Evolutionary conservation across 1,140 invertebrate genomes (phyloP).

Genomic region (Megalonaias nervosa): DNA sequence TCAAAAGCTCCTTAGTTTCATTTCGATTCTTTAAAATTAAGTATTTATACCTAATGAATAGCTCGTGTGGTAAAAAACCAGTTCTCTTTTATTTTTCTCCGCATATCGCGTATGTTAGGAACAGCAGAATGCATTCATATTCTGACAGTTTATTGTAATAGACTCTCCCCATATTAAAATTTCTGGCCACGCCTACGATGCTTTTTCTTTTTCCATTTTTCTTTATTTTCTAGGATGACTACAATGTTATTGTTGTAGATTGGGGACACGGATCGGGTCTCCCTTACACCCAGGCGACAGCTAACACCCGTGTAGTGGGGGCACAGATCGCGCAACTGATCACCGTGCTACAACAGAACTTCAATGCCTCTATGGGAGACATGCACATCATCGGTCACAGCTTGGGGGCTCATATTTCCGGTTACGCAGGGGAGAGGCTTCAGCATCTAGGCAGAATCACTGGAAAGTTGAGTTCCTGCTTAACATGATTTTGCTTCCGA

Average conservation of each 20-base stretch:
- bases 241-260: constrained; percentile 93
- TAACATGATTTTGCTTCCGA: background rate
- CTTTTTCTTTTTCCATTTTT: too few relatives aligned
- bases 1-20: too few relatives aligned
- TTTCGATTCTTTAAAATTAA: too few relatives aligned
- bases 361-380: constrained; percentile 3
- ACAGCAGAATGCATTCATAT: too few relatives aligned
- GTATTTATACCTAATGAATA: too few relatives aligned
- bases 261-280: constrained; percentile 92
- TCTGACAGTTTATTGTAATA: too few relatives aligned
- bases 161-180: too few relatives aligned
- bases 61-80: too few relatives aligned
- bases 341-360: constrained; percentile 1
- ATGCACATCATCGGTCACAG: constrained; percentile 68
- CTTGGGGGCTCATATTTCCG: constrained; percentile 65
- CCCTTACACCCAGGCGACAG: constrained; percentile 88
- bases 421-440: constrained; percentile 58
- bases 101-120: too few relatives aligned
- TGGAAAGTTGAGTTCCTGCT: constrained; percentile 52
- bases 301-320: constrained; percentile 92
- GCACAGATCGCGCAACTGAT: constrained; percentile 76
- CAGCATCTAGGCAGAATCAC: constrained; percentile 82
- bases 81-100: too few relatives aligned
- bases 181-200: too few relatives aligned
- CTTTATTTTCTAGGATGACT: constrained; percentile 76